Evolutionary conservation across 1,140 invertebrate species (phyloP).

Genomic region (Macrosteles quadrilineatus): DNA sequence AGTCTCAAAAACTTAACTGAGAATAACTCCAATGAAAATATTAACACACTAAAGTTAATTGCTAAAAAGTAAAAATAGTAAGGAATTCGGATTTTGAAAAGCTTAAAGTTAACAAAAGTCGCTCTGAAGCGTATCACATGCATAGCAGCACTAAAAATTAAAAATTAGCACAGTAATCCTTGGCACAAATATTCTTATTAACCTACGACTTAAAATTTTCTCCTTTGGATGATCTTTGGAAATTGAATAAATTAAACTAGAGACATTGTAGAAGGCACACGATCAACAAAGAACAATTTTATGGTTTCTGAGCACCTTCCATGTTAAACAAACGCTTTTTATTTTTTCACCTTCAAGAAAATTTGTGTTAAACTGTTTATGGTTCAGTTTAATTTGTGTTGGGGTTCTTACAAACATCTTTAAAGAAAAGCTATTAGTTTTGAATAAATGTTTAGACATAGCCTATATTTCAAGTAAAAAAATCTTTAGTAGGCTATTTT

Average conservation of each 20-base stretch:
- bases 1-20: not conserved
- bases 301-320: conserved; percentile 9
- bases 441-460: not conserved
- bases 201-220: not conserved
- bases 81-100: not conserved
- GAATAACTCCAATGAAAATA: not conserved
- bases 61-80: not conserved
- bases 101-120: not conserved
- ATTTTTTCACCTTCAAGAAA: not conserved
- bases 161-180: not conserved
- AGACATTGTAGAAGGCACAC: conserved; percentile 1
- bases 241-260: not conserved
- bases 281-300: not conserved
- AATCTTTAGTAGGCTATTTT: not conserved
- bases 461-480: not conserved
- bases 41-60: not conserved
- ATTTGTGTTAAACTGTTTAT: not conserved
- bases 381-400: not conserved
- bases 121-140: conserved; percentile 1
- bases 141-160: not conserved
- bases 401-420: not conserved
- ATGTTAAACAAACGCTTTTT: not conserved
- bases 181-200: not conserved
- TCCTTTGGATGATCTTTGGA: not conserved
- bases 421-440: not conserved